Evolutionary conservation across 2,797 vertebrate genomes (phyloP).

Genomic region (Cephalopachus bancanus): DNA sequence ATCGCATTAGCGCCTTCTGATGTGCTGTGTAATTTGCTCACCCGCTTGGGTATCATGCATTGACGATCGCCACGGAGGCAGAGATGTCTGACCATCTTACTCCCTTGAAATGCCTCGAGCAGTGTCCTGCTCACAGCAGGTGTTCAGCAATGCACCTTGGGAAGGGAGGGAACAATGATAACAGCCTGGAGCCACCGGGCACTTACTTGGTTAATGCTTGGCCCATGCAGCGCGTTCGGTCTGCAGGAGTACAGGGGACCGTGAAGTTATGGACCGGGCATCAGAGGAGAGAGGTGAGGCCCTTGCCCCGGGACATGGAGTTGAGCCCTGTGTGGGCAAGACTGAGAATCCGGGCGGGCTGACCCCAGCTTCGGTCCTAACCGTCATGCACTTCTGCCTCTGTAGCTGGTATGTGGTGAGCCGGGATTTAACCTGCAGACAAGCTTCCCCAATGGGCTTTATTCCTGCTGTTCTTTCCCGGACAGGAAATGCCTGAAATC

Average conservation of each 20-base stretch:
- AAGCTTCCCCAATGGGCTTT: fast-evolving
- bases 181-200: fast-evolving
- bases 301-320: fast-evolving
- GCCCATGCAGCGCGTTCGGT: fast-evolving
- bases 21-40: neutral
- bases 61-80: neutral
- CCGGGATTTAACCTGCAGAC: neutral
- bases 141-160: neutral
- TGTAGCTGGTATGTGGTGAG: fast-evolving
- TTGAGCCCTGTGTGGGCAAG: neutral
- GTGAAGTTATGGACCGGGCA: neutral
- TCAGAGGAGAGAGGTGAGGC: neutral
- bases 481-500: neutral
- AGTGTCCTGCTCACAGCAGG: neutral
- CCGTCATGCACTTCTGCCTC: neutral
- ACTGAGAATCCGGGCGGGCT: fast-evolving
- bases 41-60: fast-evolving
- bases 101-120: fast-evolving
- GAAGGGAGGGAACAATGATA: too few species aligned
- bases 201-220: neutral
- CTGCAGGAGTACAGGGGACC: neutral
- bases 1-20: neutral
- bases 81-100: neutral
- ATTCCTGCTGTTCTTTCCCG: neutral
- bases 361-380: fast-evolving